These are phyloP conservation scores for Ctenopoma kingsleyae DNA, from an alignment of 2,797 vertebrate species.

Conservation along the genomic window DNA sequence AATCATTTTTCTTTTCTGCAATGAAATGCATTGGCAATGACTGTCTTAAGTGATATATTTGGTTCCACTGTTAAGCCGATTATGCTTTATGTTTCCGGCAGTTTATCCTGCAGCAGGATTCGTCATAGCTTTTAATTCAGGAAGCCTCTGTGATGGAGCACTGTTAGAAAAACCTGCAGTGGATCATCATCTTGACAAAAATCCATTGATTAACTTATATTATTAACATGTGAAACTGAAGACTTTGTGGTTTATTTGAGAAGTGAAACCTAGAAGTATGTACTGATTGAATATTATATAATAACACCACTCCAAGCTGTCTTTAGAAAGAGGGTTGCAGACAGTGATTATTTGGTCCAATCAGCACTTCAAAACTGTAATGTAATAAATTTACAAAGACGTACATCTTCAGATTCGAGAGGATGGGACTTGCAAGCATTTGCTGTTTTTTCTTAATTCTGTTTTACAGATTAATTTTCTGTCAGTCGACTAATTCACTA, in stretches of 20 bases:
- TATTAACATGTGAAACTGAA: background rate
- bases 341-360: no score
- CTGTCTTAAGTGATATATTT: background rate
- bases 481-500: background rate
- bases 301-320: no score
- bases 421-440: background rate
- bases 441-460: background rate
- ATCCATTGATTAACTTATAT: no score
- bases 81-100: no score
- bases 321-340: no score
- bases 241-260: background rate
- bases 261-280: background rate
- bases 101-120: background rate
- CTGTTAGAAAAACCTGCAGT: background rate
- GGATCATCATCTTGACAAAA: background rate
- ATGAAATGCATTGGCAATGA: background rate
- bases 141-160: background rate
- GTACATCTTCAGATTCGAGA: no score
- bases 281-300: background rate
- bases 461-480: background rate
- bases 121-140: background rate
- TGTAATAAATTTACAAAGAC: background rate
- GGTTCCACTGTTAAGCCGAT: background rate
- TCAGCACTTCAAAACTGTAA: no score
- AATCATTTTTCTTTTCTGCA: background rate